These are phyloP conservation scores for Parauchenoglanis punctatus DNA, from an alignment of 2,797 vertebrate genomes.

Conservation along the genomic window DNA sequence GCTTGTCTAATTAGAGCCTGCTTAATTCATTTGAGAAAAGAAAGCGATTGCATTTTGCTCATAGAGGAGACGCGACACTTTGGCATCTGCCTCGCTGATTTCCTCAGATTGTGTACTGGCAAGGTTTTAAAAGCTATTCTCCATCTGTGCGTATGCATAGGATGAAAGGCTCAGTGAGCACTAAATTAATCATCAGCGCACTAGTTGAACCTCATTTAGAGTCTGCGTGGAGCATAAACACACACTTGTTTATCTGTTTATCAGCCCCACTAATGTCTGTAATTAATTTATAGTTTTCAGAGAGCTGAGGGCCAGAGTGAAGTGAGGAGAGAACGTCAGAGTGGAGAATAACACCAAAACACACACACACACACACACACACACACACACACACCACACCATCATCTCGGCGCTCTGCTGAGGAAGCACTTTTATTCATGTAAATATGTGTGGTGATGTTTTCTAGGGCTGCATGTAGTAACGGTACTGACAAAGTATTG, in stretches of 20 bases:
- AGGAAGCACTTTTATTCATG: neutral
- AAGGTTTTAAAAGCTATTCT: conserved; percentile 12
- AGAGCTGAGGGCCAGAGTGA: neutral
- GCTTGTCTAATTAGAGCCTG: conserved; percentile 3
- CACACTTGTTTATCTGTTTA: conserved; percentile 26
- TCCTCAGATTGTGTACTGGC: conserved; percentile 6
- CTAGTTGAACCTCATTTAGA: conserved; percentile 28
- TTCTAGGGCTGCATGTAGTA: neutral
- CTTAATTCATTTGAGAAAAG: conserved; percentile 8
- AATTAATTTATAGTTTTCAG: conserved; percentile 19
- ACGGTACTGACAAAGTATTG: neutral
- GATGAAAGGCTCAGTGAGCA: conserved; percentile 31
- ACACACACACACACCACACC: neutral
- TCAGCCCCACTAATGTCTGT: conserved; percentile 12
- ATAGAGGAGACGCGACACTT: neutral
- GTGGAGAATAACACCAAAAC: neutral
- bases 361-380: neutral
- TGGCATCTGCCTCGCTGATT: conserved; percentile 19
- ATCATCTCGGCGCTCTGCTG: neutral
- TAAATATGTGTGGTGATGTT: neutral
- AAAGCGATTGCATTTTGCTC: conserved; percentile 3
- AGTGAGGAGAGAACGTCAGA: neutral
- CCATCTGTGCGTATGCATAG: conserved; percentile 17
- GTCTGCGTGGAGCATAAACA: conserved; percentile 14
- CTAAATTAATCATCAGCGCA: conserved; percentile 42